phyloP scores from a whole-genome alignment of 2,113 vertebrate species.

The Etia nguti region DNA sequence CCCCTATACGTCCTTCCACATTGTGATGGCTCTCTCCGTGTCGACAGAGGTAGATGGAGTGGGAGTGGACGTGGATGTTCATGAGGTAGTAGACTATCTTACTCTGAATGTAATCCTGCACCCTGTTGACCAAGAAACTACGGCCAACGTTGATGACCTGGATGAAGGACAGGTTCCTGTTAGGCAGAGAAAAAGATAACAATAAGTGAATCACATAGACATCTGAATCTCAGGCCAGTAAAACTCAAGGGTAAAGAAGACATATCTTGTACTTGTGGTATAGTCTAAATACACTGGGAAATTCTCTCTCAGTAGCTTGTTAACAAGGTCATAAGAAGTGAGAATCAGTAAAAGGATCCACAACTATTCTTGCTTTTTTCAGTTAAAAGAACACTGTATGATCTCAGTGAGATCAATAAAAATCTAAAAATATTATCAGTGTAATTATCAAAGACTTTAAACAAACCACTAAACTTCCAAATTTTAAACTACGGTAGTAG shows the following conservation, averaged over 20 bases:
- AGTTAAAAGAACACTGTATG: not conserved
- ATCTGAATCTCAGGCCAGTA: not conserved
- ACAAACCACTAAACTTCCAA: not conserved
- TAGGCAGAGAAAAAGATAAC: not conserved
- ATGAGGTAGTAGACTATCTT: slow-evolving; percentile 99
- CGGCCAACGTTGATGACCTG: slow-evolving; percentile 96
- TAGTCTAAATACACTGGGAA: not conserved
- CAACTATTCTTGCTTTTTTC: not conserved
- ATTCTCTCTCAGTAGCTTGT: not conserved
- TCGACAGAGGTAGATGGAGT: slow-evolving; percentile 95
- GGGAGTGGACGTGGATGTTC: slow-evolving; percentile 94
- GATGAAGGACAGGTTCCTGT: slow-evolving; percentile 91
- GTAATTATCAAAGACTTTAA: not conserved
- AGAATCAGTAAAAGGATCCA: not conserved
- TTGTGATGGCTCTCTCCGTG: slow-evolving; percentile 93
- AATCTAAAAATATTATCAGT: not conserved
- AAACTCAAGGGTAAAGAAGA: not conserved
- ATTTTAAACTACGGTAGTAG: not conserved
- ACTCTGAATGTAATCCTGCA: slow-evolving; percentile 97
- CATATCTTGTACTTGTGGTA: not conserved
- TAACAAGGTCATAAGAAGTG: not conserved
- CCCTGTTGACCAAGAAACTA: slow-evolving; percentile 89
- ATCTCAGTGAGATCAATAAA: not conserved
- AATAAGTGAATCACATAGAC: not conserved
- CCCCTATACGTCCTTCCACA: slow-evolving; percentile 82